Conservation (phyloP, 2,113 vertebrate species). For the Todiramphus chloris region DNA sequence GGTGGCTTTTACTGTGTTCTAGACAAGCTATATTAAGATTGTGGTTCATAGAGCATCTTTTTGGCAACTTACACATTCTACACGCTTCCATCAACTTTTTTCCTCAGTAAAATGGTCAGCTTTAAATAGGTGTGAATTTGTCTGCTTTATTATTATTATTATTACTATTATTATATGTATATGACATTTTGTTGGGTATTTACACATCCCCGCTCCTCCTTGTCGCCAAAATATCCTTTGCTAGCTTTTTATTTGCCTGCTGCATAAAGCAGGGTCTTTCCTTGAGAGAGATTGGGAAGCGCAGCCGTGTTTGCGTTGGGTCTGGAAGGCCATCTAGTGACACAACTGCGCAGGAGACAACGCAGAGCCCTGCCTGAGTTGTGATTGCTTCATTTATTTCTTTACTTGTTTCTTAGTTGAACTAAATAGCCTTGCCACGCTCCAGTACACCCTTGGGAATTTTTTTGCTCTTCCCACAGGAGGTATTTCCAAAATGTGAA, state of each 20-base stretch:
- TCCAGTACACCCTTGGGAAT: not conserved
- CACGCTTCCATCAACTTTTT: not conserved
- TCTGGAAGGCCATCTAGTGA: slow-evolving; percentile 69
- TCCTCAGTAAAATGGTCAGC: not conserved
- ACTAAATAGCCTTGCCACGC: not conserved
- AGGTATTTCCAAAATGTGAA: not conserved
- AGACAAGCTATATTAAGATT: not conserved
- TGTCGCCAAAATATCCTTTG: not conserved
- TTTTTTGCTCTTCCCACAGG: not conserved
- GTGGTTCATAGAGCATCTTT: not conserved
- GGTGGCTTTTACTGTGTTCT: not conserved
- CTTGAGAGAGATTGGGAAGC: not conserved
- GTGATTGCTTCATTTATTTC: too few species aligned
- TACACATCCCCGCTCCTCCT: not conserved
- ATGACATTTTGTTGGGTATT: not conserved
- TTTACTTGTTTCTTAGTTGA: not conserved
- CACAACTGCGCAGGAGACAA: not conserved
- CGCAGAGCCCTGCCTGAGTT: not conserved
- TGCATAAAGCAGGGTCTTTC: not conserved
- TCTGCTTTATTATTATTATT: not conserved
- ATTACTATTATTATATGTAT: not conserved
- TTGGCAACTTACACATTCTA: not conserved
- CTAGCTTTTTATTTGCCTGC: not conserved
- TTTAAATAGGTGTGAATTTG: not conserved
- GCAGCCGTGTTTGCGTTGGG: not conserved